These are phyloP conservation scores for Steromphala cineraria DNA, from an alignment of 2,888 invertebrate species.

Conservation along the genomic window DNA sequence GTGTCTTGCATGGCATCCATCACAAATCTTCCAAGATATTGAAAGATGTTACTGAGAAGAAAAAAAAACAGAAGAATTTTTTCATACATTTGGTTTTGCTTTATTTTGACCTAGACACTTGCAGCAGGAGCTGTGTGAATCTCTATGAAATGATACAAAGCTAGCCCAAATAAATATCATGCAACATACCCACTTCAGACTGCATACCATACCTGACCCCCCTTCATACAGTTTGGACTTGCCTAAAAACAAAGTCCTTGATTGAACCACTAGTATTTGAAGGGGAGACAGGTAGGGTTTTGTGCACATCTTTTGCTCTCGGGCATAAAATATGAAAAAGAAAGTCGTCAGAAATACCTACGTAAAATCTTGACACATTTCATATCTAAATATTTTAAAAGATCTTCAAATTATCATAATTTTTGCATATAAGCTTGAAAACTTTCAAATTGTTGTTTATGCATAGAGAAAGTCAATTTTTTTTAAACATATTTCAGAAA, in stretches of 20 bases:
- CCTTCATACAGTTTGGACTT: neutral
- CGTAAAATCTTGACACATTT: too few species aligned
- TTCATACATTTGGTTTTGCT: neutral
- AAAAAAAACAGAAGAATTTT: neutral
- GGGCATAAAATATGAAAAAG: neutral
- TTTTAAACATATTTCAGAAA: too few species aligned
- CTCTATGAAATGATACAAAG: conserved; percentile 6
- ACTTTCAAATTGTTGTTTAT: too few species aligned
- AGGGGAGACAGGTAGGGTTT: neutral
- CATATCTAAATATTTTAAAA: too few species aligned
- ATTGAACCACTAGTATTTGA: neutral
- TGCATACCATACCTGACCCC: neutral
- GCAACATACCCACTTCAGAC: neutral
- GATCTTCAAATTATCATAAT: too few species aligned
- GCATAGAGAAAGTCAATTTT: too few species aligned
- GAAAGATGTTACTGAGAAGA: too few species aligned
- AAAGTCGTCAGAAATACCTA: too few species aligned
- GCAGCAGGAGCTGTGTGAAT: neutral
- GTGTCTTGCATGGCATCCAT: too few species aligned
- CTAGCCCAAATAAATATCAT: conserved; percentile 10
- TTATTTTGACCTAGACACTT: conserved; percentile 1
- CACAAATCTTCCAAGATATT: too few species aligned
- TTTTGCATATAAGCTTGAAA: too few species aligned
- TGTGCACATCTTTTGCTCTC: neutral
- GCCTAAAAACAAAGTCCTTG: neutral